Evolutionary conservation across 2,797 vertebrate species (phyloP), one percentile per base, ranked within the genome.

Genomic region (Prionace glauca): DNA sequence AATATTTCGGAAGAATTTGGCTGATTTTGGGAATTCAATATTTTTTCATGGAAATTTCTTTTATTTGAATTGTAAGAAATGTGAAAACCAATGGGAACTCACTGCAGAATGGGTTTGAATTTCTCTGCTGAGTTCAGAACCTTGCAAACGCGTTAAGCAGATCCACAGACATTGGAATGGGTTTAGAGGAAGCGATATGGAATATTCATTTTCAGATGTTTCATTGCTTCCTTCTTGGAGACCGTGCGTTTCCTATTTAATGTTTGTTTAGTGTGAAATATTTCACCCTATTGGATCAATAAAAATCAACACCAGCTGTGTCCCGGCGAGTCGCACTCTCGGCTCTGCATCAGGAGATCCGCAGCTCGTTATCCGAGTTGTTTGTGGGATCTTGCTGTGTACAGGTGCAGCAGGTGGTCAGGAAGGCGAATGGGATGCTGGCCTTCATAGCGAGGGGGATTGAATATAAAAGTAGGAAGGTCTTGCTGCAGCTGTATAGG

Each of bases 91-190:
- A 96, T 71, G 95, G n/a, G 95, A 95, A 41, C 92, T 96, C 96
- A 88, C 96, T 69, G 96, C 84, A 96, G 95, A 96, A 96, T 96
- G 96, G 95, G 96, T 96, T 96, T 96, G 96, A 95, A 96, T 96
- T 97, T 97, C 97, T 96, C 97, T 96, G 97, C 96, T 96, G 81
- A 96, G 96, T 96, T 93, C 93, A 92, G 96, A 96, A 96, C 69
- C 97, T 97, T 97, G 96, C 95, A 97, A 98, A 98, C 92, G 96
- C 96, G 97, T 98, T 96, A 97, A 69, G 96, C 96, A 96, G 96
- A 96, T 96, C 96, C 96, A 95, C 96, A 74, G 96, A 96, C 96
- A 96, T 96, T 86, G 22, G n/a, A 96, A 95, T 96, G 95, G 96
- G 96, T 96, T 96, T 96, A 96, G 96, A 95, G 96, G 96, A 97